These are phyloP conservation scores for Lepidocyrtoides sp. DNA, from an alignment of 2,888 invertebrate species.

Conservation along the genomic window DNA sequence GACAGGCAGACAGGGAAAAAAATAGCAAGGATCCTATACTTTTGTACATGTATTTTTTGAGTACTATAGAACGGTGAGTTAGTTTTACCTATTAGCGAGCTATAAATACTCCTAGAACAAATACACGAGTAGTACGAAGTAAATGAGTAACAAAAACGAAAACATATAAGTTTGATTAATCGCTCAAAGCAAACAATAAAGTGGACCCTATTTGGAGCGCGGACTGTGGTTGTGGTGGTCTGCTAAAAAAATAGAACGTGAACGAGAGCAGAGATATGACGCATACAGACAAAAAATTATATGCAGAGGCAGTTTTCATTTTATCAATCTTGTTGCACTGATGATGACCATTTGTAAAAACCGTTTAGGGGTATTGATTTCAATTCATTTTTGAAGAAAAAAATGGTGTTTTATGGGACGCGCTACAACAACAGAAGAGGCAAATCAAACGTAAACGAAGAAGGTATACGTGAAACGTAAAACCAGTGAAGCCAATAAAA, in stretches of 20 bases:
- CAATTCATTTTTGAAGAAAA: background rate
- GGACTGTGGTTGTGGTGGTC: background rate
- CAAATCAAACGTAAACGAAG: background rate
- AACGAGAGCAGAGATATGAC: background rate
- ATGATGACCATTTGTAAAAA: background rate
- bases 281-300: background rate
- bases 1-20: too few relatives aligned
- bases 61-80: too few relatives aligned
- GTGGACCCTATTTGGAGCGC: slow-evolving; percentile 10
- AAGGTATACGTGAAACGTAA: slow-evolving; percentile 14
- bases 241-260: background rate
- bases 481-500: slow-evolving; percentile 57
- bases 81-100: background rate
- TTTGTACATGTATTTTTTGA: too few relatives aligned
- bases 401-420: background rate
- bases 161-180: slow-evolving; percentile 16
- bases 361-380: background rate
- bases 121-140: too few relatives aligned
- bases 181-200: background rate
- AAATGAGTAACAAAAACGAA: too few relatives aligned
- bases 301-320: background rate
- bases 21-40: too few relatives aligned
- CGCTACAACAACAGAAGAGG: background rate
- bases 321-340: background rate
- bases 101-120: slow-evolving; percentile 7